A percentile compares a stretch with the other conserved stretches of the same genome.
Conservation (phyloP, 1,140 invertebrate genomes). For the Diuraphis noxia region DNA sequence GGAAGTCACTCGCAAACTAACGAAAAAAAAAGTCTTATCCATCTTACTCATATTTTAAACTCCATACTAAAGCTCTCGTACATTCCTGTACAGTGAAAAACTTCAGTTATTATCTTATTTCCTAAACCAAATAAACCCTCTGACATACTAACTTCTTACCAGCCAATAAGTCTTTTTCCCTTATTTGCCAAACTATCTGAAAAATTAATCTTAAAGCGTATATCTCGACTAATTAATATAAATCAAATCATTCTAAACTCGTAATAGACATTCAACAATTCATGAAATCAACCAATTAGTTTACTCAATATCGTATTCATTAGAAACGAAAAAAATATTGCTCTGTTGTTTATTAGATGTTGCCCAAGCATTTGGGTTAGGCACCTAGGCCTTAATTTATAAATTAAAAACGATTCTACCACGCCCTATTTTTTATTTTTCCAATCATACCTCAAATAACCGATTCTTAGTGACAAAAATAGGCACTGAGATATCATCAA, state of each 20-base stretch:
- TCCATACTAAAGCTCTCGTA: too few relatives aligned
- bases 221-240: background rate
- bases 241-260: background rate
- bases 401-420: conserved; percentile 5
- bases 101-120: too few relatives aligned
- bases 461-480: conserved; percentile 4
- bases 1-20: too few relatives aligned
- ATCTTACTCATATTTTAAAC: too few relatives aligned
- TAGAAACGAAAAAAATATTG: too few relatives aligned
- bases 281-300: background rate
- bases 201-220: conserved; percentile 6
- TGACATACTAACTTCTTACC: background rate
- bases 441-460: conserved; percentile 16
- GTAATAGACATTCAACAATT: background rate
- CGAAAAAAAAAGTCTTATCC: too few relatives aligned
- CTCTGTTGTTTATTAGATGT: too few relatives aligned
- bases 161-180: background rate
- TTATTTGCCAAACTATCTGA: background rate
- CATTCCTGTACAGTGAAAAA: too few relatives aligned
- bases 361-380: background rate
- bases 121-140: background rate
- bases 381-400: conserved; percentile 2
- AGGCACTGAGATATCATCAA: background rate
- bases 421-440: background rate
- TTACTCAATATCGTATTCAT: background rate